Evolutionary conservation across 2,797 vertebrate genomes (phyloP).

Genomic region (Chelidonichthys spinosus): DNA sequence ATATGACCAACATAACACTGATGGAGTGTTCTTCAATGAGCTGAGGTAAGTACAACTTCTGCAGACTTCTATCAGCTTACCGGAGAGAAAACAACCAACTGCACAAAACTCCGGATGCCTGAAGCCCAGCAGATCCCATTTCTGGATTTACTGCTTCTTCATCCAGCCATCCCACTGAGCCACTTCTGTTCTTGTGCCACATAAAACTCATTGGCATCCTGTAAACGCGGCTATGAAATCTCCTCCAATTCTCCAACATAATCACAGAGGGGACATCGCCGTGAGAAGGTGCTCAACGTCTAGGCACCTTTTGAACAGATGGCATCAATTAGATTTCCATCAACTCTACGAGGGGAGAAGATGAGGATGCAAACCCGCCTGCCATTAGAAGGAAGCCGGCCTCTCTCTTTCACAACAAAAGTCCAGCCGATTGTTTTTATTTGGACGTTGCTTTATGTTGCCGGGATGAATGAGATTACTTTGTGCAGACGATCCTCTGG

Average conservation of each 20-base stretch:
- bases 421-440: conserved; percentile 1
- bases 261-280: conserved; percentile 21
- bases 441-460: conserved; percentile 21
- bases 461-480: conserved; percentile 17
- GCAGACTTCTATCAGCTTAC: conserved; percentile 1
- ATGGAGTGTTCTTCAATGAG: not conserved
- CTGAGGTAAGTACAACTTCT: not conserved
- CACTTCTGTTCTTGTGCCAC: conserved; percentile 15
- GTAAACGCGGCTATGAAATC: conserved; percentile 3
- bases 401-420: not conserved
- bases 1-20: not conserved
- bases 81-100: conserved; percentile 22
- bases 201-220: conserved; percentile 14
- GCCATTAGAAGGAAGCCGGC: not conserved
- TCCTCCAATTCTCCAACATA: not conserved
- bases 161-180: conserved; percentile 1
- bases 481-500: not conserved
- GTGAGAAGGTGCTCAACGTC: conserved; percentile 18
- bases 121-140: conserved; percentile 21
- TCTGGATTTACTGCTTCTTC: conserved; percentile 10
- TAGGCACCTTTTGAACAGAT: conserved; percentile 37
- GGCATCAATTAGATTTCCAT: conserved; percentile 38
- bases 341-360: not conserved
- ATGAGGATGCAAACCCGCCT: conserved; percentile 6
- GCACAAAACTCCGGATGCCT: not conserved